phyloP scores from a whole-genome alignment of 1,140 invertebrate species.

The Scaptomyza pallida region DNA sequence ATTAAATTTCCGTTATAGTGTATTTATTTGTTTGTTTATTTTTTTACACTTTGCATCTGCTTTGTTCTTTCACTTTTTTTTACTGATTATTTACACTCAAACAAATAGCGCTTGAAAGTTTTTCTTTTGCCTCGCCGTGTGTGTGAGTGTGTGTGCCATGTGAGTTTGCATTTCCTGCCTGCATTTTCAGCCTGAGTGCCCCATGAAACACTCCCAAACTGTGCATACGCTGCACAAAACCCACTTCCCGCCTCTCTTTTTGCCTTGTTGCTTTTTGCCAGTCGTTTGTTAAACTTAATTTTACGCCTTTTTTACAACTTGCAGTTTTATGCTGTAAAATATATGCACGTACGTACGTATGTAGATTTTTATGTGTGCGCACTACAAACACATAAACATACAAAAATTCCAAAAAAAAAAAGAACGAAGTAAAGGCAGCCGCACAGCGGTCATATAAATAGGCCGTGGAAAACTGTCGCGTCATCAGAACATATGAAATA shows the following conservation, averaged over 20 bases:
- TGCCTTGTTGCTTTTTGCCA: conserved; percentile 6
- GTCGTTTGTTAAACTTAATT: conserved; percentile 80
- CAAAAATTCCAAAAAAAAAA: conserved; percentile 17
- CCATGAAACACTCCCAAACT: conserved; percentile 47
- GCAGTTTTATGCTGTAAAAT: conserved; percentile 73
- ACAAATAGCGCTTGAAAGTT: conserved; percentile 80
- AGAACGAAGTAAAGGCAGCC: neutral
- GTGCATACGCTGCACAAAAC: neutral
- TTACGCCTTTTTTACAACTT: conserved; percentile 82
- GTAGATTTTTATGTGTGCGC: conserved; percentile 19
- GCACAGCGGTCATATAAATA: conserved; percentile 60
- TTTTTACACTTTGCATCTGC: conserved; percentile 11
- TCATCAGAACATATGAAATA: conserved; percentile 49
- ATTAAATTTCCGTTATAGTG: conserved; percentile 22
- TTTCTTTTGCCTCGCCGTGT: conserved; percentile 41
- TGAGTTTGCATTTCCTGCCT: conserved; percentile 79
- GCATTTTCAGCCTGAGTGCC: conserved; percentile 77
- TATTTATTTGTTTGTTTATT: neutral
- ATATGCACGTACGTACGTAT: conserved; percentile 6
- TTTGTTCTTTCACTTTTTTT: conserved; percentile 48
- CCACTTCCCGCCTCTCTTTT: too few species aligned
- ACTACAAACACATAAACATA: conserved; percentile 39
- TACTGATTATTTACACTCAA: conserved; percentile 81
- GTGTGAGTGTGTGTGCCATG: conserved; percentile 36
- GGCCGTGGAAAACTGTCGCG: conserved; percentile 60